Evolutionary conservation across 2,888 invertebrate species (phyloP), one percentile per base, ranked within the genome.

Genomic region (Perizoma affinitatum): DNA sequence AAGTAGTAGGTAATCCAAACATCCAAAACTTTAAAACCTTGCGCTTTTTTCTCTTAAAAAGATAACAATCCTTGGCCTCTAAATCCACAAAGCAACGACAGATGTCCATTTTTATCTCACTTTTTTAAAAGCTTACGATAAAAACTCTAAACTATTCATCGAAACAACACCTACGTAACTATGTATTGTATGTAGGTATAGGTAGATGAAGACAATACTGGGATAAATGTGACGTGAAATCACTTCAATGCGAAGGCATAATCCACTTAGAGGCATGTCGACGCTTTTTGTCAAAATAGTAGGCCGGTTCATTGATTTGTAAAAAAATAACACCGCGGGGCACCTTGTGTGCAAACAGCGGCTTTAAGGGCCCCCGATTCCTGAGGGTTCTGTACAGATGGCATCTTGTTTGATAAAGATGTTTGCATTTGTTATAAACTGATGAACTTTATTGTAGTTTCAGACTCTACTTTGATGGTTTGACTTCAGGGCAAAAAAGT

Each of bases 181-280:
- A 86, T 63, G 71, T 75, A 87, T 87, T 86, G 85, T 62, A 43
- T 42, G 40, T 22, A 22, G 3, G 22, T 58, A 10, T 34, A 57
- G 49, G n/a, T 55, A 61, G 22, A 45, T 38, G 36, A 86, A 87
- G 80, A 88, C 88, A 88, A 90, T 80, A 71, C 62, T 63, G 68
- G 83, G 82, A 83, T 87, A 83, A 91, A 92, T 91, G 87, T 81
- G 87, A 86, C 87, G 90, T 91, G 84, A 90, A 91, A 91, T 89
- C 86, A 87, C 77, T 80, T 79, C 71, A 76, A 70, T 78, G 72
- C 69, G 73, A 83, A 83, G 80, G 78, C 71, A 79, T 92, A 91
- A 92, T 92, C 92, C 89, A 92, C 92, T 92, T 92, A 92, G 81
- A 81, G 87, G 89, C 83, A 87, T 90, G 89, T 88, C 83, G 83